A percentile compares a stretch with the other conserved stretches of the same genome.
These are phyloP conservation scores for Drosophila tripunctata DNA, from an alignment of 2,888 invertebrate species.

Conservation along the genomic window DNA sequence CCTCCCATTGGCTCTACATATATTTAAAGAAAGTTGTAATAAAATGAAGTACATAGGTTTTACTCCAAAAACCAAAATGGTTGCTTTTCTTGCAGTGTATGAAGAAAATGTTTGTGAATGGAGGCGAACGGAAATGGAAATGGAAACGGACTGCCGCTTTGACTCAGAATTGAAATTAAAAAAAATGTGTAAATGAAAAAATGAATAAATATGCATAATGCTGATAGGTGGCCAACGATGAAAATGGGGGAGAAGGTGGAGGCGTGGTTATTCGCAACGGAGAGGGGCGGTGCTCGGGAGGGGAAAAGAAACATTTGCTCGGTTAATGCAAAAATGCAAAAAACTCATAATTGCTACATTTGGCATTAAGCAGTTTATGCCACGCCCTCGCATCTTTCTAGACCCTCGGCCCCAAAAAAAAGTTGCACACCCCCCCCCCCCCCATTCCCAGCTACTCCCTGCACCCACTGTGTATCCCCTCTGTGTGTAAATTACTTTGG, in stretches of 20 bases:
- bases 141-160: slow-evolving; percentile 42
- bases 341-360: slow-evolving; percentile 73
- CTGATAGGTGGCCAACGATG: not conserved
- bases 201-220: slow-evolving; percentile 71
- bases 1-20: too few species aligned
- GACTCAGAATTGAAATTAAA: slow-evolving; percentile 73
- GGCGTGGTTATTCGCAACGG: too few species aligned
- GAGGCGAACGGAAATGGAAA: not conserved
- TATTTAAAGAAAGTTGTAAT: too few species aligned
- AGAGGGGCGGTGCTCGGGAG: not conserved
- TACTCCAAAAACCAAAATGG: too few species aligned
- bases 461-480: too few species aligned
- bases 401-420: too few species aligned
- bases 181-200: slow-evolving; percentile 77
- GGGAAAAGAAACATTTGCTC: not conserved
- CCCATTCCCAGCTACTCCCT: not conserved
- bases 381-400: too few species aligned
- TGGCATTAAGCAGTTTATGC: slow-evolving; percentile 70
- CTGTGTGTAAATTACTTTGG: slow-evolving; percentile 39
- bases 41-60: too few species aligned
- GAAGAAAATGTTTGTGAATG: too few species aligned
- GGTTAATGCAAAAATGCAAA: slow-evolving; percentile 23
- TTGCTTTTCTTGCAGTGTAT: not conserved
- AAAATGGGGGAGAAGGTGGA: not conserved
- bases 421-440: not conserved